Evolutionary conservation across 2,888 invertebrate genomes (phyloP).

Genomic region (Argyresthia goedartella): DNA sequence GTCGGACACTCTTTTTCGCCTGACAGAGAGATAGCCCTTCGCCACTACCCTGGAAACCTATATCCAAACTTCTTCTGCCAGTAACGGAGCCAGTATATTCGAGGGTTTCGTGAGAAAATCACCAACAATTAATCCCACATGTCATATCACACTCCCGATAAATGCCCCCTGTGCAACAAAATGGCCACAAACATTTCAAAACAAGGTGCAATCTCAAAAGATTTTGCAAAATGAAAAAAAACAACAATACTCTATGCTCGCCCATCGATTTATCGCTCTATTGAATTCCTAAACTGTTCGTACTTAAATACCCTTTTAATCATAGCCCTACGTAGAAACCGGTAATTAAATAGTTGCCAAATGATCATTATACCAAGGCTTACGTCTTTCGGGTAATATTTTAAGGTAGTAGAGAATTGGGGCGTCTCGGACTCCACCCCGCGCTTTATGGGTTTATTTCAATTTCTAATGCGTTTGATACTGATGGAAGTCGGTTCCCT

Average conservation of each 20-base stretch:
- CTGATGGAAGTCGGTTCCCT: slow-evolving; percentile 33
- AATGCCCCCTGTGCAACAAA: background rate
- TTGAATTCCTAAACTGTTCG: slow-evolving; percentile 28
- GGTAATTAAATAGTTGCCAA: slow-evolving; percentile 56
- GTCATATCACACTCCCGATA: background rate
- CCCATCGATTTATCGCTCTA: slow-evolving; percentile 48
- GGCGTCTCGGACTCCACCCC: slow-evolving; percentile 35
- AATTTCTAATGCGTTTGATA: slow-evolving; percentile 29
- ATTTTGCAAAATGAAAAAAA: slow-evolving; percentile 7
- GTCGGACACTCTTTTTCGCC: background rate
- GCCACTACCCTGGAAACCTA: no score
- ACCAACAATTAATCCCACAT: background rate
- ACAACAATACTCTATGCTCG: slow-evolving; percentile 6
- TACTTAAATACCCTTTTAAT: slow-evolving; percentile 52
- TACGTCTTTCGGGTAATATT: slow-evolving; percentile 20
- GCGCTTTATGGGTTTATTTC: slow-evolving; percentile 41
- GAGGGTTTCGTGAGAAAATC: background rate
- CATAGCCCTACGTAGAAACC: slow-evolving; percentile 32
- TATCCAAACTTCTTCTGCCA: no score
- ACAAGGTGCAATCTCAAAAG: background rate
- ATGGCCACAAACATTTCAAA: background rate
- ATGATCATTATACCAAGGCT: slow-evolving; percentile 44
- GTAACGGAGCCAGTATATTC: no score
- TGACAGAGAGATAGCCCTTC: background rate
- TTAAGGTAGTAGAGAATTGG: slow-evolving; percentile 10